These are phyloP conservation scores for Serrognathus titanus DNA, from an alignment of 2,888 invertebrate genomes.

Conservation along the genomic window DNA sequence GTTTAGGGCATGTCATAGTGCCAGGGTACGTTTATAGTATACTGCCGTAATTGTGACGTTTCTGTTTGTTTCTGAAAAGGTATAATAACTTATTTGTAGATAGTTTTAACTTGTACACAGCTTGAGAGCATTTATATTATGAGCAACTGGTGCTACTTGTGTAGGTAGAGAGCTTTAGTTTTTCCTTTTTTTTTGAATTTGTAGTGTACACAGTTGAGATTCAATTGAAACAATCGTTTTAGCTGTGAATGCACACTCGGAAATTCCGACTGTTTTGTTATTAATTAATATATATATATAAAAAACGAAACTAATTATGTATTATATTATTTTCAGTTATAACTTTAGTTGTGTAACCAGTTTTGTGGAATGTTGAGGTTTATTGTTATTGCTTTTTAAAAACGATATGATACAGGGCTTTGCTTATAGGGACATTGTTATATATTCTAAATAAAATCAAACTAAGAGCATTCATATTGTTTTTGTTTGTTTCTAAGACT, in stretches of 20 bases:
- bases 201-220: constrained; percentile 7
- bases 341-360: constrained; percentile 3
- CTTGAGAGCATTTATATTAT: constrained; percentile 46
- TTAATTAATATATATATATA: constrained; percentile 4
- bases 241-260: not conserved
- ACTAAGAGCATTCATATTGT: too few species aligned
- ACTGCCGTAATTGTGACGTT: constrained; percentile 22
- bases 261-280: constrained; percentile 2
- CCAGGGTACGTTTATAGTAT: constrained; percentile 30
- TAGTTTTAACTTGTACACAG: constrained; percentile 38
- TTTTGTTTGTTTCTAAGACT: too few species aligned
- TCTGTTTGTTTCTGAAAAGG: constrained; percentile 10
- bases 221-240: not conserved
- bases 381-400: constrained; percentile 42
- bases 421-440: constrained; percentile 45
- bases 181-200: constrained; percentile 23
- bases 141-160: constrained; percentile 49
- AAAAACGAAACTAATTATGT: not conserved
- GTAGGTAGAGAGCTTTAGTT: constrained; percentile 35
- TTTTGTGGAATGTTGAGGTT: constrained; percentile 22
- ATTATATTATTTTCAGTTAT: constrained; percentile 11
- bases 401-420: constrained; percentile 42
- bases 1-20: constrained; percentile 2
- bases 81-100: constrained; percentile 35
- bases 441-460: constrained; percentile 29